A percentile compares a stretch with the other conserved stretches of the same genome.
Evolutionary conservation across 2,113 vertebrate genomes (phyloP).

Genomic region (Osmerus mordax): DNA sequence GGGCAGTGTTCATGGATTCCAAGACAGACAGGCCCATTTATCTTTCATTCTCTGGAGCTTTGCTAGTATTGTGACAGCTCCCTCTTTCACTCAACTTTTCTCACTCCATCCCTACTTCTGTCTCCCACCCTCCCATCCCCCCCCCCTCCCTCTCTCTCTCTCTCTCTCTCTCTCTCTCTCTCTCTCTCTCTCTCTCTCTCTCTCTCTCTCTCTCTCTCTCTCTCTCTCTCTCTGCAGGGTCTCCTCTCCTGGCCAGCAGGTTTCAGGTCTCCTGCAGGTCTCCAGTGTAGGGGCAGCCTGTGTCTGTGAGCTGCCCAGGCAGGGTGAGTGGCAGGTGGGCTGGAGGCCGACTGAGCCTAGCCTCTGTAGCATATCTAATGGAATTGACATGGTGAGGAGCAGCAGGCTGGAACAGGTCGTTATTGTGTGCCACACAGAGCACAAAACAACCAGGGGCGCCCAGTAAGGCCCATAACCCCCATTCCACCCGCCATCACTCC

Average conservation of each 20-base stretch:
- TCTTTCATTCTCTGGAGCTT: no score
- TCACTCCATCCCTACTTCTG: not conserved
- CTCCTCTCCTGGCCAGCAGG: not conserved
- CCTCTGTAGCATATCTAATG: constrained; percentile 32
- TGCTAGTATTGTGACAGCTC: not conserved
- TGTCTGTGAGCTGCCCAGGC: not conserved
- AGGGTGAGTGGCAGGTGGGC: constrained; percentile 5
- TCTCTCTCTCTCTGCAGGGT: constrained; percentile 4
- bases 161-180: not conserved
- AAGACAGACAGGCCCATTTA: no score
- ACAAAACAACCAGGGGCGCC: constrained; percentile 9
- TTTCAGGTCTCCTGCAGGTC: not conserved
- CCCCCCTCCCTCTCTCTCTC: not conserved
- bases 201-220: constrained; percentile 1
- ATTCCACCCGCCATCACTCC: not conserved
- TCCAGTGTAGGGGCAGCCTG: not conserved
- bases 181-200: constrained; percentile 1
- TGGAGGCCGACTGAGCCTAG: constrained; percentile 6
- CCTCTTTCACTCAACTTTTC: not conserved
- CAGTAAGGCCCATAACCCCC: not conserved
- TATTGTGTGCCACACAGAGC: constrained; percentile 22
- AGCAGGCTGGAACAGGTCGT: constrained; percentile 16
- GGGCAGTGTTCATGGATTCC: no score
- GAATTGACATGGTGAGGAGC: constrained; percentile 29
- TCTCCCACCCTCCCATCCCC: not conserved